Conservation (phyloP, 53 echinoderm and acorn worm species). For the Henricia sp. region DNA sequence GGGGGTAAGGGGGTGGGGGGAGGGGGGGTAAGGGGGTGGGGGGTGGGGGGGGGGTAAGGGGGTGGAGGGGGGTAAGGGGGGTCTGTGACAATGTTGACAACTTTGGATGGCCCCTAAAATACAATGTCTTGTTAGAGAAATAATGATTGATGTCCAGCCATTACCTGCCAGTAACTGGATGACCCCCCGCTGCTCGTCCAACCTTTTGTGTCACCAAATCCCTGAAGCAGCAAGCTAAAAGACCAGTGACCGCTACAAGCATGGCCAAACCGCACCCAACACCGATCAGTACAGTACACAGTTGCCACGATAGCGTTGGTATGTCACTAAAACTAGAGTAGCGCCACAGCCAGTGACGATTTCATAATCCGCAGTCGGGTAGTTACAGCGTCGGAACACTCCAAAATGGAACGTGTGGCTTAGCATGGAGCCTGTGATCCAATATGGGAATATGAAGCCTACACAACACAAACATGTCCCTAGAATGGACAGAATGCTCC, state of each 20-base stretch:
- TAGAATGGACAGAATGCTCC: constrained; percentile 75
- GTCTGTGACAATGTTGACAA: no score
- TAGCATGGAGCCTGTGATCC: constrained; percentile 84
- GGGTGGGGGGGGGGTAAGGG: no score
- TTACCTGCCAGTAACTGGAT: constrained; percentile 91
- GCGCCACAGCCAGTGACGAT: constrained; percentile 76
- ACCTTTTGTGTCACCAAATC: constrained; percentile 90
- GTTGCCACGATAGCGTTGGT: constrained; percentile 87
- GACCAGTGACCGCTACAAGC: constrained; percentile 79
- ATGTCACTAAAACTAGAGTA: constrained; percentile 90
- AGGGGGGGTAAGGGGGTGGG: no score
- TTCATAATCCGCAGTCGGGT: constrained; percentile 56
- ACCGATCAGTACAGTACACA: constrained; percentile 89
- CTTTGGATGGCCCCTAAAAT: no score
- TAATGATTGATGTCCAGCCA: not conserved
- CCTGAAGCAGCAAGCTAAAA: constrained; percentile 88
- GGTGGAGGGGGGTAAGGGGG: no score
- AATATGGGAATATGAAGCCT: constrained; percentile 91
- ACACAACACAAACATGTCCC: constrained; percentile 79
- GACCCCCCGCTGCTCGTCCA: constrained; percentile 78
- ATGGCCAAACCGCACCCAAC: constrained; percentile 82
- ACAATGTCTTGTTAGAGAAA: no score
- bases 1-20: no score
- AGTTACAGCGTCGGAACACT: constrained; percentile 93
- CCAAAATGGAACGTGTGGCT: constrained; percentile 83